phyloP scores from a whole-genome alignment of 1,140 invertebrate genomes.

The Goniozus legneri region DNA sequence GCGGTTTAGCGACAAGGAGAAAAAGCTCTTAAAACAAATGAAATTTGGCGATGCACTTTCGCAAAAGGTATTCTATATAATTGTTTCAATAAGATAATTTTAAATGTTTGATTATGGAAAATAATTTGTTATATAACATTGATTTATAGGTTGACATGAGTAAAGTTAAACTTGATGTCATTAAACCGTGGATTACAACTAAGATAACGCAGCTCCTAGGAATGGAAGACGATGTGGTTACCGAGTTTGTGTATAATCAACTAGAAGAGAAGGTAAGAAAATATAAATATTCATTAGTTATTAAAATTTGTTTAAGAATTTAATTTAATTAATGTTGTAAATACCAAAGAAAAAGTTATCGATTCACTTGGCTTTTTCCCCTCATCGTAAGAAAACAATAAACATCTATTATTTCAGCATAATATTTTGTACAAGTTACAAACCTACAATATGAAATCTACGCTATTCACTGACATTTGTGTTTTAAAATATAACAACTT shows the following conservation, averaged over 20 bases:
- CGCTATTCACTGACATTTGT: conserved; percentile 27
- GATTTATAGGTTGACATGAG: conserved; percentile 90
- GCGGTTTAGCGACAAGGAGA: conserved; percentile 98
- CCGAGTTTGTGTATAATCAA: conserved; percentile 99
- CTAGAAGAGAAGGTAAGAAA: conserved; percentile 84
- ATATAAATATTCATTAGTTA: background rate
- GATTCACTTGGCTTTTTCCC: conserved; percentile 56
- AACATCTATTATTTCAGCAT: conserved; percentile 51
- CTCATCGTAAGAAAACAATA: conserved; percentile 51
- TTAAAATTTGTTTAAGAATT: background rate
- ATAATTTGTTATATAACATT: conserved; percentile 7
- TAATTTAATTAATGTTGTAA: too few species aligned
- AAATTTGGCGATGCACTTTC: conserved; percentile 91
- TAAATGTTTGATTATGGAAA: conserved; percentile 2
- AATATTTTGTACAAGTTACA: conserved; percentile 32
- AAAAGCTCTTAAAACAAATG: conserved; percentile 98
- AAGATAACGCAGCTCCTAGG: conserved; percentile 92
- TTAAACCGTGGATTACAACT: conserved; percentile 98
- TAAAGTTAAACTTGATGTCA: conserved; percentile 95
- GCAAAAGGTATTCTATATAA: conserved; percentile 67
- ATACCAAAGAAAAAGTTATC: too few species aligned
- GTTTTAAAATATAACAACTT: conserved; percentile 22
- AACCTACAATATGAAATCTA: conserved; percentile 23
- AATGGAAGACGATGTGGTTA: conserved; percentile 97
- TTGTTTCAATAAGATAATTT: conserved; percentile 5